A percentile compares a stretch with the other conserved stretches of the same genome.
Conservation (phyloP, 2,113 vertebrate genomes). For the Sterrhoptilus dennistouni region DNA sequence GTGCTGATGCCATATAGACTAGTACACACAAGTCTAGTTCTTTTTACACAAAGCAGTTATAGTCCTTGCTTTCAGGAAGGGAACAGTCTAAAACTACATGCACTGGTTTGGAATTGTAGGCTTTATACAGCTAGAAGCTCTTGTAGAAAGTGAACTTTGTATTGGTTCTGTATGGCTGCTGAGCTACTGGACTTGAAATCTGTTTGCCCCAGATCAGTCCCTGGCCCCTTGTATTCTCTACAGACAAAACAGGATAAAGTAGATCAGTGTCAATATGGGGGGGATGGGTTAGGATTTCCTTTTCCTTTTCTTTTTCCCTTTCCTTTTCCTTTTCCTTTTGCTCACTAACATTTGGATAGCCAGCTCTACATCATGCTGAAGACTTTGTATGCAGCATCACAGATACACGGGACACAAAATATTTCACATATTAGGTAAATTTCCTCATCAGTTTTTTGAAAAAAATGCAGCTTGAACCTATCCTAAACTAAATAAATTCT, state of each 20-base stretch:
- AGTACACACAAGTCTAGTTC: neutral
- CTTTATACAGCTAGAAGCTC: neutral
- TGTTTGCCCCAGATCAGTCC: neutral
- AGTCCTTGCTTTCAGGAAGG: neutral
- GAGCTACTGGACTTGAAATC: neutral
- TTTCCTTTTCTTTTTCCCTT: neutral
- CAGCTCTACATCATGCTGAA: neutral
- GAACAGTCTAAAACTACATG: neutral
- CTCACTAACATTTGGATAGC: neutral
- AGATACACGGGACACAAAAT: neutral
- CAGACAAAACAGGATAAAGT: neutral
- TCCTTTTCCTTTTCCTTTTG: too few species aligned
- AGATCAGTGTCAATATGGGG: neutral
- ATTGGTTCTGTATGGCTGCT: neutral
- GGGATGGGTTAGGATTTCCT: accelerated
- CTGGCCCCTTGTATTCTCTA: neutral
- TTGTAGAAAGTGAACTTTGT: neutral
- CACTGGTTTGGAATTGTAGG: neutral
- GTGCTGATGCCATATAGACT: neutral
- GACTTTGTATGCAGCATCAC: neutral
- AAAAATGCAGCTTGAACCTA: neutral
- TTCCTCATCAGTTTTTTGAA: neutral
- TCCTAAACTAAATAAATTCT: neutral
- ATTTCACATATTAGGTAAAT: neutral
- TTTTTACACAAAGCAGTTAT: neutral